Evolutionary conservation across 2,113 vertebrate species (phyloP).

Genomic region (Scomber colias): DNA sequence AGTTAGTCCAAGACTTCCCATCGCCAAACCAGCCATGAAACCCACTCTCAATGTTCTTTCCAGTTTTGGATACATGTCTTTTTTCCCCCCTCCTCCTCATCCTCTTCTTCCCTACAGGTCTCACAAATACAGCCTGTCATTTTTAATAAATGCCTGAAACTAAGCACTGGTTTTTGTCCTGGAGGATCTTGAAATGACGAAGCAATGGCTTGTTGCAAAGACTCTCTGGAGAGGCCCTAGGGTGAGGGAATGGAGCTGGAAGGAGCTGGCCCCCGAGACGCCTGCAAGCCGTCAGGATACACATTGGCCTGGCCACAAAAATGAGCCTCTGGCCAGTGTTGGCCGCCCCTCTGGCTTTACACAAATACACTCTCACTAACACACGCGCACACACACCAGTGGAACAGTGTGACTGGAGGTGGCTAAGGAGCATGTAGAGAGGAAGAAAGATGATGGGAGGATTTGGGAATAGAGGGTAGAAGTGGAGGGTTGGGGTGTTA

Average conservation of each 20-base stretch:
- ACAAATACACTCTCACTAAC: conserved; percentile 71
- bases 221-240: conserved; percentile 74
- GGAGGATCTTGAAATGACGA: conserved; percentile 66
- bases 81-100: not conserved
- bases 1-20: conserved; percentile 67
- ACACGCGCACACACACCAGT: conserved; percentile 65
- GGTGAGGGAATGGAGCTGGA: conserved; percentile 78
- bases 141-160: conserved; percentile 75
- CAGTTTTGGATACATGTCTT: conserved; percentile 55
- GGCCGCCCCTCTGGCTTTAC: conserved; percentile 64
- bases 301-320: conserved; percentile 69
- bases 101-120: conserved; percentile 52
- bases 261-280: conserved; percentile 70
- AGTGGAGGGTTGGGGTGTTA: conserved; percentile 58
- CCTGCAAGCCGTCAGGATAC: conserved; percentile 74
- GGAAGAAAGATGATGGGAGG: conserved; percentile 65
- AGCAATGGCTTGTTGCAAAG: conserved; percentile 60
- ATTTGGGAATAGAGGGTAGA: conserved; percentile 58
- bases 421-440: conserved; percentile 53
- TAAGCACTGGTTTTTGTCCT: conserved; percentile 59
- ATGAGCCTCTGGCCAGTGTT: conserved; percentile 72
- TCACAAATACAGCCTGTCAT: conserved; percentile 69
- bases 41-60: conserved; percentile 60
- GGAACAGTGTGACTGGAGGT: conserved; percentile 74
- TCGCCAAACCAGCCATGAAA: conserved; percentile 59